Evolutionary conservation across 2,888 invertebrate species (phyloP).

Genomic region (Diadegma fenestrale): DNA sequence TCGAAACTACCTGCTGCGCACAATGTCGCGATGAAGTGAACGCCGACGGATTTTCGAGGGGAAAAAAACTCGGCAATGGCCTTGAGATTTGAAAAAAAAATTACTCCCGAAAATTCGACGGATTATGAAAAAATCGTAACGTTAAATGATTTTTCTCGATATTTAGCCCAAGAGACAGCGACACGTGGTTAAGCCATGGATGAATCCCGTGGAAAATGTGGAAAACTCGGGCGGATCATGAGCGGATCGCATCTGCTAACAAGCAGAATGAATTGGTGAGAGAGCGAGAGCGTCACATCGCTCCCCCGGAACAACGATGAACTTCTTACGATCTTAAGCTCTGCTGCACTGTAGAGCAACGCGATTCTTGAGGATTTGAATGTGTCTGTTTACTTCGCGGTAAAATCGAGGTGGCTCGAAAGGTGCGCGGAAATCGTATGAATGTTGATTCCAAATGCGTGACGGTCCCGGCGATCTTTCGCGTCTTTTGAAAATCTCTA

Average conservation of each 20-base stretch:
- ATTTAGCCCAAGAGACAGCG: background rate
- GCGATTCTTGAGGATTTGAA: background rate
- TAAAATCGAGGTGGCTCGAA: slow-evolving; percentile 79
- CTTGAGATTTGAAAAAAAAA: too few species aligned
- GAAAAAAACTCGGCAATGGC: background rate
- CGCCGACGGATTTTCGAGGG: background rate
- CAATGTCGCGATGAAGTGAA: background rate
- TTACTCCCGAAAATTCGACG: too few species aligned
- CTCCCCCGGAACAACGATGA: slow-evolving; percentile 48
- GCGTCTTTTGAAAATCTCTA: slow-evolving; percentile 73
- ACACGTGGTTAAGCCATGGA: slow-evolving; percentile 52
- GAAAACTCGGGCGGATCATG: slow-evolving; percentile 78
- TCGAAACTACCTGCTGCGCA: slow-evolving; percentile 1
- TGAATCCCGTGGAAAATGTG: slow-evolving; percentile 77
- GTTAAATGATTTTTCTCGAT: background rate
- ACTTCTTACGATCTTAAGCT: slow-evolving; percentile 39
- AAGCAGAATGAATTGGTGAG: slow-evolving; percentile 75
- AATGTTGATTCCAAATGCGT: slow-evolving; percentile 82
- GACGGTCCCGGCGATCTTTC: slow-evolving; percentile 81
- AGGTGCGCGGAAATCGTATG: slow-evolving; percentile 83
- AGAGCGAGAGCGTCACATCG: slow-evolving; percentile 60
- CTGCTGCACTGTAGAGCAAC: background rate
- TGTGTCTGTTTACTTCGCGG: slow-evolving; percentile 74
- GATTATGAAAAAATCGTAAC: too few species aligned
- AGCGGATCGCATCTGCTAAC: slow-evolving; percentile 82